A percentile compares a stretch with the other conserved stretches of the same genome.
phyloP scores from a whole-genome alignment of 2,888 invertebrate species.

The Periphyllus acericola region DNA sequence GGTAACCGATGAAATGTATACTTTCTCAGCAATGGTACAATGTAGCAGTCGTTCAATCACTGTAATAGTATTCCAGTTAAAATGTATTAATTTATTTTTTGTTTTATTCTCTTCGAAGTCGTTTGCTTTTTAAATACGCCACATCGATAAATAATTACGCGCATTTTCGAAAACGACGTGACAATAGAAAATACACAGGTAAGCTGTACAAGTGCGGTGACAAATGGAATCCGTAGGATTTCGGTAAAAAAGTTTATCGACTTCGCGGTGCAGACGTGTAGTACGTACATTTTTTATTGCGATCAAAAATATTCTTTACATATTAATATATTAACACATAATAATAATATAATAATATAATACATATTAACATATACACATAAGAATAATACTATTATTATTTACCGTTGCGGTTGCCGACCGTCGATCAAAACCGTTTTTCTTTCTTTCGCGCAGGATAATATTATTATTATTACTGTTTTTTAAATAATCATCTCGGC shows the following conservation, averaged over 20 bases:
- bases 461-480: background rate
- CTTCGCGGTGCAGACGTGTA: background rate
- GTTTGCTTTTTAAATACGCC: background rate
- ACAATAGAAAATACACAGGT: background rate
- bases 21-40: background rate
- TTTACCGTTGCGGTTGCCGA: background rate
- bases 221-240: constrained; percentile 34
- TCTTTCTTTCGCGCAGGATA: background rate
- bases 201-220: constrained; percentile 26
- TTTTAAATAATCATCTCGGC: background rate
- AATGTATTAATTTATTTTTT: background rate
- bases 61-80: background rate
- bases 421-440: background rate
- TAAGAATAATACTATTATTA: background rate
- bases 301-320: constrained; percentile 10
- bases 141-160: background rate
- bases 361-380: too few relatives aligned
- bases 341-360: too few relatives aligned
- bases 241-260: constrained; percentile 28
- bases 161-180: background rate
- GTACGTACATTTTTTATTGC: constrained; percentile 14
- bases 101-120: background rate
- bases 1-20: background rate
- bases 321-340: background rate
- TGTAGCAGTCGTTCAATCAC: background rate